These are phyloP conservation scores for Macroteleia sp. DNA, from an alignment of 2,888 invertebrate genomes.

Conservation along the genomic window DNA sequence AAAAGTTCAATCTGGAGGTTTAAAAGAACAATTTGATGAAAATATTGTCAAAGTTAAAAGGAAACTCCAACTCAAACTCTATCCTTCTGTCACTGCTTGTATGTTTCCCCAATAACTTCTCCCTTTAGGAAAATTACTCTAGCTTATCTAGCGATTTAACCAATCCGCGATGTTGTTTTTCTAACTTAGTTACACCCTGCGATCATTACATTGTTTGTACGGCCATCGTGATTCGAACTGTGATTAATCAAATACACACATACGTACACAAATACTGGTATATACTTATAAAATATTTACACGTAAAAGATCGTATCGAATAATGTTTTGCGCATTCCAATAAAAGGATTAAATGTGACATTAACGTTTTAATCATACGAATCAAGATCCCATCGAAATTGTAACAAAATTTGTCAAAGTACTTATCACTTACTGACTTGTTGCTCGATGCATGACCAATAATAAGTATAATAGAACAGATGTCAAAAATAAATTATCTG, in stretches of 20 bases:
- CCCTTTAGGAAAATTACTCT: constrained; percentile 63
- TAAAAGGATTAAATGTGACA: background rate
- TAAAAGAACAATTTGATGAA: no score
- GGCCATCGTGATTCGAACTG: constrained; percentile 12
- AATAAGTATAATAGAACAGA: constrained; percentile 33
- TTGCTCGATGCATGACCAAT: constrained; percentile 16
- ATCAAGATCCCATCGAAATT: constrained; percentile 6
- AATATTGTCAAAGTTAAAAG: no score
- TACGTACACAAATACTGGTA: background rate
- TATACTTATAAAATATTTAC: background rate
- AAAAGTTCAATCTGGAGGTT: no score
- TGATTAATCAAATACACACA: constrained; percentile 17
- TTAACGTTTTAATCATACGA: no score
- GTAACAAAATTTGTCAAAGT: constrained; percentile 20
- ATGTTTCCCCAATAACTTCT: constrained; percentile 30
- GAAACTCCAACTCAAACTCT: no score
- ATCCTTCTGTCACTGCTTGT: constrained; percentile 45
- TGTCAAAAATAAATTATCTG: constrained; percentile 60
- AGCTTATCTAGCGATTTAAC: constrained; percentile 61
- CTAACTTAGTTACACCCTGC: constrained; percentile 10
- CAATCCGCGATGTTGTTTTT: constrained; percentile 52
- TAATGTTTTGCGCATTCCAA: no score
- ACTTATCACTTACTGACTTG: no score
- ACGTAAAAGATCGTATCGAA: background rate
- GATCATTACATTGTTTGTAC: constrained; percentile 32